Base-by-base conservation (phyloP, 2,797 vertebrate species). In the Lemur catta region DNA sequence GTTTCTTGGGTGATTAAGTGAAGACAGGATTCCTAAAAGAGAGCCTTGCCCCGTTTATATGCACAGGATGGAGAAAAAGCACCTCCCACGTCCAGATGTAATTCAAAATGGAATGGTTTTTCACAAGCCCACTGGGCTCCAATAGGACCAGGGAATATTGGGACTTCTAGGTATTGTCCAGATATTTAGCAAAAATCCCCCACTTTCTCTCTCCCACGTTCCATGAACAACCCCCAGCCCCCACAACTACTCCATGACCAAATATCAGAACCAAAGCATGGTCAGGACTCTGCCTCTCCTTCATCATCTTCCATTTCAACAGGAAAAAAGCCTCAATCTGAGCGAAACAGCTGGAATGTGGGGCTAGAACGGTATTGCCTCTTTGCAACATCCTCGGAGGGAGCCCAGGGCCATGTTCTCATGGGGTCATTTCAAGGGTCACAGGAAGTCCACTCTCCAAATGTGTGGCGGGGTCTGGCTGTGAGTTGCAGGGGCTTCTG, bases 1-100 rank as follows among this genome's bases (percentile, higher is more conserved):
- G 6, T 35, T 92, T 87, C 81, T 59, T 69, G 82, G 67, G 46
- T n/a, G 48, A 80, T 46, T 61, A 85, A 74, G 91, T 33, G 46
- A 93, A 55, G 17, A 71, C 5, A 11, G 18, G 24, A 89, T 75
- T 91, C 48, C 61, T 79, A 89, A 57, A 79, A 46, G 81, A 82
- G 55, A 43, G 30, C 46, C 48, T 90, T 57, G 78, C 55, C 50
- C 14, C 6, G 24, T 4, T 78, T 14, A 35, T 41, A 15, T 7
- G 65, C 55, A 78, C 6, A 22, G 50, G 72, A 26, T 69, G 78
- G 81, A 75, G 84, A 63, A 80, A 67, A 46, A 50, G 30, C 48
- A 76, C 18, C 38, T 28, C 18, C 22, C 28, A 50, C 78, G 30
- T 20, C 84, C 15, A 61, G 74, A 15, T 43, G 48, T 24, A 43